Conservation (phyloP, 2,888 invertebrate genomes). For the Meghimatium bilineatum region DNA sequence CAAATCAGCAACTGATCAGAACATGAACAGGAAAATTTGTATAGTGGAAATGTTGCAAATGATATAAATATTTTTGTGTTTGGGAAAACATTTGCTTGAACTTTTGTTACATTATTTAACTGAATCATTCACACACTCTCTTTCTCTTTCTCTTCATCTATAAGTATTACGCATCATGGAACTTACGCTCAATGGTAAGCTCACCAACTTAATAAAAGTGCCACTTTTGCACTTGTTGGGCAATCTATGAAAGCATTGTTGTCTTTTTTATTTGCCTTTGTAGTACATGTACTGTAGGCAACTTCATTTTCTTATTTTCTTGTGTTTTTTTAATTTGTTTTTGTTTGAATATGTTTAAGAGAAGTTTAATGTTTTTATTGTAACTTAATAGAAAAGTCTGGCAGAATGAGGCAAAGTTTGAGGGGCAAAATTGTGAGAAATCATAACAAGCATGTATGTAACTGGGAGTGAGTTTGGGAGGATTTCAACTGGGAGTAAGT, state of each 20-base stretch:
- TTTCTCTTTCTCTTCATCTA: neutral
- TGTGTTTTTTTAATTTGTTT: neutral
- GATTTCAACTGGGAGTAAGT: too few species aligned
- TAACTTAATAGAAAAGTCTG: too few species aligned
- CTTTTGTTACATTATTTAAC: neutral
- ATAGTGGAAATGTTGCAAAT: too few species aligned
- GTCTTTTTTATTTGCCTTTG: neutral
- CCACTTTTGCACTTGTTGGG: neutral
- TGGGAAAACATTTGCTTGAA: neutral
- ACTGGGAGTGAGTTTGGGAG: too few species aligned
- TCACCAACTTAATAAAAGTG: neutral
- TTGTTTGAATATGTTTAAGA: neutral
- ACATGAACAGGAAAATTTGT: too few species aligned
- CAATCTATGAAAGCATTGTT: neutral
- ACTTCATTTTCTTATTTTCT: neutral
- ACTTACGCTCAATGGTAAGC: slow-evolving; percentile 55
- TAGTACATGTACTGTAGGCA: neutral
- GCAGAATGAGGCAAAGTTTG: too few species aligned
- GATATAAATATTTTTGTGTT: too few species aligned
- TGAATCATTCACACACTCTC: neutral
- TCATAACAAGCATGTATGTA: too few species aligned
- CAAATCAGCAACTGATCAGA: too few species aligned
- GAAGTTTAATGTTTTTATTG: neutral
- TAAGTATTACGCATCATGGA: slow-evolving; percentile 55
- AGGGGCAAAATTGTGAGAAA: too few species aligned